phyloP scores from a whole-genome alignment of 2,113 vertebrate species.

The Regulus satrapa region DNA sequence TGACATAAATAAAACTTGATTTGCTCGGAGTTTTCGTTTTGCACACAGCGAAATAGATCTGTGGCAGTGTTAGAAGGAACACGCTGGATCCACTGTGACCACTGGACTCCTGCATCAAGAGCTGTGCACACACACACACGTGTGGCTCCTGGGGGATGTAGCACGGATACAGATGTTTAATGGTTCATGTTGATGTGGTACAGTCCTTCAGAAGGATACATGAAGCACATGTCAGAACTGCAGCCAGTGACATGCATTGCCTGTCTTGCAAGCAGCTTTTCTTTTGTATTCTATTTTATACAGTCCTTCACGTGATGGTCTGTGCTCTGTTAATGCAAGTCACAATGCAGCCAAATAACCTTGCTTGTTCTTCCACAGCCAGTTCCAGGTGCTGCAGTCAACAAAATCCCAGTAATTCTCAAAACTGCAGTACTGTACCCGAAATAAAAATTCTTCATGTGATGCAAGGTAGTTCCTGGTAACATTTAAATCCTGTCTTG shows the following conservation, averaged over 20 bases:
- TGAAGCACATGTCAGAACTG: not conserved
- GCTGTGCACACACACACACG: not conserved
- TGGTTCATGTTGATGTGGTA: not conserved
- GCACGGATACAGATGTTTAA: not conserved
- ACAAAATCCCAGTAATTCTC: not conserved
- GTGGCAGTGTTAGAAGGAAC: not conserved
- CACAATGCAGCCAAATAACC: not conserved
- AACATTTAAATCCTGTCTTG: conserved; percentile 57
- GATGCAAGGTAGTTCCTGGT: conserved; percentile 2
- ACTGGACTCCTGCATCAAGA: not conserved
- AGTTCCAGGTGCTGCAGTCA: conserved; percentile 2
- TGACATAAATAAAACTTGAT: not conserved
- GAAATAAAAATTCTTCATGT: conserved; percentile 11
- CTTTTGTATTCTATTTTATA: not conserved
- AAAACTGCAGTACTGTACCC: not conserved
- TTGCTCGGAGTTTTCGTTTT: conserved; percentile 12
- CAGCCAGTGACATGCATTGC: not conserved
- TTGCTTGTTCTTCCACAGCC: conserved; percentile 16
- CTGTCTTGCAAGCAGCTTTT: not conserved
- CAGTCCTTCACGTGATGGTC: not conserved
- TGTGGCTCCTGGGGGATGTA: not conserved
- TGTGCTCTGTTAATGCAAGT: not conserved
- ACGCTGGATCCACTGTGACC: not conserved
- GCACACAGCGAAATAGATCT: not conserved
- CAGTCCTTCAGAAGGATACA: not conserved